Evolutionary conservation across 1,140 invertebrate genomes (phyloP), one percentile per base, ranked within the genome.

Genomic region (Conus betulinus): DNA sequence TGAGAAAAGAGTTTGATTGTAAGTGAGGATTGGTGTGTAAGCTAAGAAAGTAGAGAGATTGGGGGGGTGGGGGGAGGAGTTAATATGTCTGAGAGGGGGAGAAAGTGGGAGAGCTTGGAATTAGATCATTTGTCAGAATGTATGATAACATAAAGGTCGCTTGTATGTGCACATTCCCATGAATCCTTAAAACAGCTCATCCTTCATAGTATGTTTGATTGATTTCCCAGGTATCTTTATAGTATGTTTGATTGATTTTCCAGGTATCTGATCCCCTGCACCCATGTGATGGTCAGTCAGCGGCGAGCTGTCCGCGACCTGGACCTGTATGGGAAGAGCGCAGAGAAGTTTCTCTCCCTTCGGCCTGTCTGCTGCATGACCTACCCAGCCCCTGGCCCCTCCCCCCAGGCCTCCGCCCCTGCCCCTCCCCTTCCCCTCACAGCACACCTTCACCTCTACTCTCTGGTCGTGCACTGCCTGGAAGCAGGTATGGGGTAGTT

Each of bases 201-300:
- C 17, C 17, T 63, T 63, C 10, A 63, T n/a, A n/a, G n/a, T 39
- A 39, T 39, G 39, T 39, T 39, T 39, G 39, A 39, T 39, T 39
- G 39, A 39, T 39, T 39, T 39, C 39, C 39, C 39, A 39, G 39
- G 15, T 60, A 60, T 60, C 57, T 11, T 60, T 5, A 60, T 60
- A 1, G 39, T 60, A 60, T 60, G 57, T 60, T 60, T 60, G 8
- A 60, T 60, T 60, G 8, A 60, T 60, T 60, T 60, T 5, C 67
- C 88, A 96, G 96, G 87, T 95, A 98, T 93, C 95, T 99, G 82
- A 96, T 97, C 90, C 98, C 97, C 20, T 98, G 98, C 93, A 97
- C 97, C n/a, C 98, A 99, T 95, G 96, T 99, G 0, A 98, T 98
- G 97, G 96, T 98, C 13, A 98, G 97, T 39, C 97, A 98, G 94